A percentile compares a stretch with the other conserved stretches of the same genome.
These are phyloP conservation scores for Palythoa caribaeorum DNA, from an alignment of 92 coral and sea anemone species.

Conservation along the genomic window DNA sequence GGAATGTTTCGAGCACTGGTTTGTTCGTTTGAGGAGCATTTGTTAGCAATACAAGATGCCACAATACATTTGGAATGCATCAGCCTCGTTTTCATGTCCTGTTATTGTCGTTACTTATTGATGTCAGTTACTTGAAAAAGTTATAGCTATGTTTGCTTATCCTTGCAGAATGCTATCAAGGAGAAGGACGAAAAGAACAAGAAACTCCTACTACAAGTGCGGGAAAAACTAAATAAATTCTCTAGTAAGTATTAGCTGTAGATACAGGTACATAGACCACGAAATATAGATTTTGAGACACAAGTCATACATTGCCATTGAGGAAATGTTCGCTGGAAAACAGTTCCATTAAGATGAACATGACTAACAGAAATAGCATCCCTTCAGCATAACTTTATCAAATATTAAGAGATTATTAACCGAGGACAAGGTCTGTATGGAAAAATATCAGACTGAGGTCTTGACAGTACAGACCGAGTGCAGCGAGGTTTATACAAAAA, in stretches of 20 bases:
- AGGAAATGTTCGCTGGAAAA: too few species aligned
- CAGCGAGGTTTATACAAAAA: too few species aligned
- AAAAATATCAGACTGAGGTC: too few species aligned
- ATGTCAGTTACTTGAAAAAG: background rate
- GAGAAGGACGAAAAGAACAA: constrained; percentile 95
- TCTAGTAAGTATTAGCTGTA: constrained; percentile 62
- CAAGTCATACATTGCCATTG: too few species aligned
- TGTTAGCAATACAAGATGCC: background rate
- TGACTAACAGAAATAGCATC: too few species aligned
- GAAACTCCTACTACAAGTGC: constrained; percentile 80
- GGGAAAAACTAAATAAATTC: constrained; percentile 83
- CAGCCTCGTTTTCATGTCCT: background rate
- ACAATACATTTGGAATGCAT: background rate
- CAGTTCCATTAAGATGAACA: too few species aligned
- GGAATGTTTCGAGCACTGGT: too few species aligned
- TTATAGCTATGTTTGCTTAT: background rate
- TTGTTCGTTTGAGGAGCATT: too few species aligned
- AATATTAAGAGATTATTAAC: too few species aligned
- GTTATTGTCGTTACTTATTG: background rate
- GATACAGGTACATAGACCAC: background rate
- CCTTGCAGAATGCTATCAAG: constrained; percentile 67
- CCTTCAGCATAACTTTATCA: too few species aligned
- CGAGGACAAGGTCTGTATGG: too few species aligned
- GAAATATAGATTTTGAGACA: background rate
- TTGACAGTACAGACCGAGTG: too few species aligned